Evolutionary conservation across 2,888 invertebrate species (phyloP), one percentile per base, ranked within the genome.

Genomic region (Mesorhabditis belari): DNA sequence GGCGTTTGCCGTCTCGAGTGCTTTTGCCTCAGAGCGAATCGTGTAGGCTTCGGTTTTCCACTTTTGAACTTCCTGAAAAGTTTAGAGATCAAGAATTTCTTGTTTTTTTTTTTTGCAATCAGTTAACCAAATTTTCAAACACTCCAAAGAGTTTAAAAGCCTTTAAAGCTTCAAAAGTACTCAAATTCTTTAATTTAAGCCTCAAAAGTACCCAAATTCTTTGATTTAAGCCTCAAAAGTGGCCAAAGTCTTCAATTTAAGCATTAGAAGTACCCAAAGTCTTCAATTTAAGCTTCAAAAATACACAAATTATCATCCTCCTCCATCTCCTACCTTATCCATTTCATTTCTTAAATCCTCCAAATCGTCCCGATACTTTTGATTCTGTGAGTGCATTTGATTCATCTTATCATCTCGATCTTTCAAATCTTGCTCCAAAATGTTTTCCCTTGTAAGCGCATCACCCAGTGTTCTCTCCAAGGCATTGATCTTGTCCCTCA

Each of bases 361-460:
- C 60, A 75, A 59, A 50, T 79, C 79, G 62, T 79, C 79, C 44
- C 69, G 65, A 28, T 79, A 65, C 64, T 79, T 79, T 56, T 76
- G 77, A 50, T 79, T 76, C 55, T 73, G 71, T 3, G 61, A 55
- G 54, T 64, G 64, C 23, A 76, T 55, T 51, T 64, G 66, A 53
- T 75, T 69, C 59, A 80, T 49, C 51, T 76, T 72, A 51, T 79
- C 76, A 21, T 82, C 81, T 59, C 81, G 77, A 57, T 80, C 80
- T 53, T 71, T 63, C 62, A 73, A 70, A 54, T 75, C 76, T 25
- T 74, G 58, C 55, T 80, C 77, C 25, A 81, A 77, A 49, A 75
- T 76, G 50, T 69, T 73, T 56, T 77, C 77, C n/a, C 63, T 56
- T 58, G 76, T 79, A 17, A 79, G 67, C 21, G 76, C 71, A 54